Conservation (phyloP, 1,140 invertebrate genomes). For the Apocrypta bakeri region DNA sequence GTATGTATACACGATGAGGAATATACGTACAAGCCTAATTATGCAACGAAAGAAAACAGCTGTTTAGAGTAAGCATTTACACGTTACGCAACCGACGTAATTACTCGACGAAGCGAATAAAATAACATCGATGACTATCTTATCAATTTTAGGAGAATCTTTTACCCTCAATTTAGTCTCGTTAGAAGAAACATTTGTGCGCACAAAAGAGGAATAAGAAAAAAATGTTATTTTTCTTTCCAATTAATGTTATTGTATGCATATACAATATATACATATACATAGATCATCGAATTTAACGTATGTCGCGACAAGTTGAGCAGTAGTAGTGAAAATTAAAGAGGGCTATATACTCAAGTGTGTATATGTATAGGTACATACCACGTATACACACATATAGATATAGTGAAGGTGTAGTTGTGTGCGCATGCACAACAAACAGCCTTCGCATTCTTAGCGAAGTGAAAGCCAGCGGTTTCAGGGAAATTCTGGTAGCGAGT, state of each 20-base stretch:
- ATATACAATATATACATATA: too few relatives aligned
- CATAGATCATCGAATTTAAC: neutral
- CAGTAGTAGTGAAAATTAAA: conserved; percentile 4
- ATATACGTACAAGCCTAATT: neutral
- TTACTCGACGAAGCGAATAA: conserved; percentile 10
- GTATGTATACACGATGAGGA: too few relatives aligned
- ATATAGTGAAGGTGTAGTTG: neutral
- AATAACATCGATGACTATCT: conserved; percentile 8
- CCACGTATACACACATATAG: too few relatives aligned
- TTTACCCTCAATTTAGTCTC: conserved; percentile 24
- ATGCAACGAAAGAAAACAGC: conserved; percentile 16
- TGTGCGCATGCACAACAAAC: conserved; percentile 47
- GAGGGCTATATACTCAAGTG: neutral
- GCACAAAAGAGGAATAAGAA: too few relatives aligned
- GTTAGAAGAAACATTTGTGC: neutral
- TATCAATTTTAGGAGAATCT: conserved; percentile 12
- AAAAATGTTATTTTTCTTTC: too few relatives aligned
- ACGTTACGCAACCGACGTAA: neutral
- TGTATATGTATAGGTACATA: too few relatives aligned
- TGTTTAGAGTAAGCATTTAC: conserved; percentile 22
- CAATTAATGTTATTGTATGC: too few relatives aligned
- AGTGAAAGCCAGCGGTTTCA: conserved; percentile 70
- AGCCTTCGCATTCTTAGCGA: conserved; percentile 72
- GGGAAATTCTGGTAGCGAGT: conserved; percentile 64
- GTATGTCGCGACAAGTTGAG: neutral